phyloP scores from a whole-genome alignment of 2,888 invertebrate species.

The Patella pellucida region DNA sequence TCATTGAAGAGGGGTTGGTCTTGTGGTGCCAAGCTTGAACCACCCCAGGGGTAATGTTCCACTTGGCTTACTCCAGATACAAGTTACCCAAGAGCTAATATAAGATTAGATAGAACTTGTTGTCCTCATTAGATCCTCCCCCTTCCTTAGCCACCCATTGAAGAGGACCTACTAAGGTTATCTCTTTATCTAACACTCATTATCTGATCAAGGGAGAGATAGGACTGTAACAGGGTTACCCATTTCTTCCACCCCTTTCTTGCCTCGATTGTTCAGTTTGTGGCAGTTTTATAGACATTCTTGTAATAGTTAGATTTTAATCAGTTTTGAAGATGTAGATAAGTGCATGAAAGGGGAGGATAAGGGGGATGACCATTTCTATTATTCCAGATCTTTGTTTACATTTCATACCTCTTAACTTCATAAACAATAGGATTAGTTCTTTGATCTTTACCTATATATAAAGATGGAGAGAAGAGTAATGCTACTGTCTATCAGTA shows the following conservation, averaged over 20 bases:
- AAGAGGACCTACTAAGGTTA: slow-evolving; percentile 4
- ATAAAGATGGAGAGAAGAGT: too few species aligned
- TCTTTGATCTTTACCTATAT: too few species aligned
- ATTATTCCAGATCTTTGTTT: slow-evolving; percentile 1
- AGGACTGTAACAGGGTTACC: not conserved
- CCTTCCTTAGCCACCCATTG: not conserved
- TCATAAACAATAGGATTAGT: not conserved
- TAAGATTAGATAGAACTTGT: not conserved
- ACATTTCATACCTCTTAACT: slow-evolving; percentile 7
- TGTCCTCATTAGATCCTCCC: slow-evolving; percentile 7
- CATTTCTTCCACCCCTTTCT: not conserved
- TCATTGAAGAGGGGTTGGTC: slow-evolving; percentile 20
- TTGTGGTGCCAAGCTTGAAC: not conserved
- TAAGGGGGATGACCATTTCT: not conserved
- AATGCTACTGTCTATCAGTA: too few species aligned
- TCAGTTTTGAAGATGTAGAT: not conserved
- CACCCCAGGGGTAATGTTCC: slow-evolving; percentile 1
- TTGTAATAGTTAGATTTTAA: slow-evolving; percentile 5
- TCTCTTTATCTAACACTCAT: not conserved
- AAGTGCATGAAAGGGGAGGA: not conserved
- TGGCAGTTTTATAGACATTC: slow-evolving; percentile 2
- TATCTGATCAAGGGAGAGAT: slow-evolving; percentile 3
- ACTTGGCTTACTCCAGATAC: not conserved
- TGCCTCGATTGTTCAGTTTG: not conserved
- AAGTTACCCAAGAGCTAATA: slow-evolving; percentile 1